These are phyloP conservation scores for Nineta flava DNA, from an alignment of 2,888 invertebrate genomes.

Conservation along the genomic window DNA sequence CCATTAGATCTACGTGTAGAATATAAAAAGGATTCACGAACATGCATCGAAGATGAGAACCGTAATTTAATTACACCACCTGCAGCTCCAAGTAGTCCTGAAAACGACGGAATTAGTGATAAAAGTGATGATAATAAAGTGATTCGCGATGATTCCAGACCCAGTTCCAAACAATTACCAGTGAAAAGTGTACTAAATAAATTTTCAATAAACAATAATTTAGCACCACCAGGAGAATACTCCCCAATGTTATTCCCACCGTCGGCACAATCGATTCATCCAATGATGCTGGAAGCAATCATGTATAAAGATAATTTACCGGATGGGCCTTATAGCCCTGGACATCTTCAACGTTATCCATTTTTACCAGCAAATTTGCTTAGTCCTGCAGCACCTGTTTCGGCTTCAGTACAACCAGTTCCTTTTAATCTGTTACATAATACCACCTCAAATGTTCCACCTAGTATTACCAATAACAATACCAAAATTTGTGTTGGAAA, in stretches of 20 bases:
- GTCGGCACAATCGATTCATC: constrained; percentile 49
- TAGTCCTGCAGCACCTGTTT: constrained; percentile 28
- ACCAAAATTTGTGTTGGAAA: too few species aligned
- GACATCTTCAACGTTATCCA: constrained; percentile 25
- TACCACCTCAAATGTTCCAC: constrained; percentile 15
- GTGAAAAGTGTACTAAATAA: constrained; percentile 11
- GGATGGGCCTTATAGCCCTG: too few species aligned
- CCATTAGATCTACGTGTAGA: constrained; percentile 79
- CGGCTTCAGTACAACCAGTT: constrained; percentile 24
- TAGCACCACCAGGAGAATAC: constrained; percentile 18
- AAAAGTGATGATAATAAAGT: constrained; percentile 16
- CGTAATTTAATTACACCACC: constrained; percentile 66
- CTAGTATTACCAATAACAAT: too few species aligned
- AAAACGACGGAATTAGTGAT: constrained; percentile 21
- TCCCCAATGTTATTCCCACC: constrained; percentile 38
- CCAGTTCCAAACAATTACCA: constrained; percentile 6
- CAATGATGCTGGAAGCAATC: constrained; percentile 48
- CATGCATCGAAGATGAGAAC: constrained; percentile 65
- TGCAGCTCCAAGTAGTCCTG: constrained; percentile 29
- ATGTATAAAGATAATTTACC: constrained; percentile 43
- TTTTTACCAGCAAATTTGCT: constrained; percentile 29
- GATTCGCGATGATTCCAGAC: constrained; percentile 20
- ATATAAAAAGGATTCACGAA: constrained; percentile 52
- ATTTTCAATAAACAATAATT: constrained; percentile 14
- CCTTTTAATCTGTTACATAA: constrained; percentile 43